phyloP scores from a whole-genome alignment of 2,113 vertebrate species.

The Triplophysa dalaica region DNA sequence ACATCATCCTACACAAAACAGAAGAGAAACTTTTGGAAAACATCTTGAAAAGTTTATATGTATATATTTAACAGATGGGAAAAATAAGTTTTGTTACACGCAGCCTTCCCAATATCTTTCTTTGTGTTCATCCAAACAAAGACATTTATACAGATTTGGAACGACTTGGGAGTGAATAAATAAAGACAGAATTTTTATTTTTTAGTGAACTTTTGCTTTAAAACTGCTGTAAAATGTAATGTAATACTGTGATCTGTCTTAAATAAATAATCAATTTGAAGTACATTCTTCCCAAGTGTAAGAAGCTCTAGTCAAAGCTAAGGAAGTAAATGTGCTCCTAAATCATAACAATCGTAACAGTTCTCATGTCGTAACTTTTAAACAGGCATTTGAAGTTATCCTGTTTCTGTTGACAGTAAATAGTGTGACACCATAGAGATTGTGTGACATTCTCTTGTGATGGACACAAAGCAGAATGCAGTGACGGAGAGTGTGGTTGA shows the following conservation, averaged over 20 bases:
- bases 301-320: conserved; percentile 1
- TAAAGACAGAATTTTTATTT: no score
- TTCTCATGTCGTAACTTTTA: not conserved
- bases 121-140: no score
- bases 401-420: conserved; percentile 44
- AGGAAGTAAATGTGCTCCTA: not conserved
- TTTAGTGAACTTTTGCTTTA: no score
- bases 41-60: not conserved
- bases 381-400: not conserved
- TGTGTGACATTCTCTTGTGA: not conserved
- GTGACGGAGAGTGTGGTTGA: conserved; percentile 29
- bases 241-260: not conserved
- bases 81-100: not conserved
- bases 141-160: no score
- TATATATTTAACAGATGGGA: conserved; percentile 1
- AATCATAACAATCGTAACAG: conserved; percentile 32
- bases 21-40: not conserved
- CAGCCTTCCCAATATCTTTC: no score
- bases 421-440: conserved; percentile 38
- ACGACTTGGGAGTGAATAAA: no score
- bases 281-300: not conserved
- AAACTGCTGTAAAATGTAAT: not conserved
- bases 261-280: not conserved
- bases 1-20: not conserved
- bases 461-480: conserved; percentile 12